These are phyloP conservation scores for Pongo pygmaeus DNA, from an alignment of 2,113 vertebrate genomes.

Conservation along the genomic window DNA sequence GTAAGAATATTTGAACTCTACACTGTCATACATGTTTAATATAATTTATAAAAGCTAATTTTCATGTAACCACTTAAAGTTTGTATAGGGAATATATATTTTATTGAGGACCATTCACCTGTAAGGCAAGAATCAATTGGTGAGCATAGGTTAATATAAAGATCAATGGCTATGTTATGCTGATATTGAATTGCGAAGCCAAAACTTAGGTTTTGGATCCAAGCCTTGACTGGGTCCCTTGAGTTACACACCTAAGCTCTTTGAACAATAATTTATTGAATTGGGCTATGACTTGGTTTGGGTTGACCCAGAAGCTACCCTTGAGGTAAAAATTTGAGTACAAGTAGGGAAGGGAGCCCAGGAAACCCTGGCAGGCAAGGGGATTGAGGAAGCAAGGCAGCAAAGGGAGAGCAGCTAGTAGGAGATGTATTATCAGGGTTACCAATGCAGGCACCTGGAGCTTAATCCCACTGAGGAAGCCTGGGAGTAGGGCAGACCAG, in stretches of 20 bases:
- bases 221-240: not conserved
- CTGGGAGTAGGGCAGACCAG: not conserved
- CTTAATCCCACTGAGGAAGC: not conserved
- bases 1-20: not conserved
- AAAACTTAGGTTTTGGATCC: not conserved
- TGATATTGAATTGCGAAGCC: not conserved
- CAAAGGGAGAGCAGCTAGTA: not conserved
- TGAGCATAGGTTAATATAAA: not conserved
- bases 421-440: not conserved
- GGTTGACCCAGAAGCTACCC: not conserved
- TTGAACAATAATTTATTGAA: not conserved
- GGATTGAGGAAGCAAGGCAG: not conserved
- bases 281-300: not conserved
- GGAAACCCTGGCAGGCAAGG: not conserved
- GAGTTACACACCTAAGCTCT: not conserved
- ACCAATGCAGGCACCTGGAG: no score
- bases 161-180: not conserved
- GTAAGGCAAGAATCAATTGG: not conserved
- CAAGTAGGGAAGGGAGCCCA: not conserved
- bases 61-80: not conserved
- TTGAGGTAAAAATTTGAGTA: not conserved
- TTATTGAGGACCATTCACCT: constrained; percentile 6
- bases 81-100: not conserved
- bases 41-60: constrained; percentile 6
- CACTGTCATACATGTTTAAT: not conserved